Evolutionary conservation across 2,113 vertebrate species (phyloP), one percentile per base, ranked within the genome.

Genomic region (Dendrocopos noguchii): DNA sequence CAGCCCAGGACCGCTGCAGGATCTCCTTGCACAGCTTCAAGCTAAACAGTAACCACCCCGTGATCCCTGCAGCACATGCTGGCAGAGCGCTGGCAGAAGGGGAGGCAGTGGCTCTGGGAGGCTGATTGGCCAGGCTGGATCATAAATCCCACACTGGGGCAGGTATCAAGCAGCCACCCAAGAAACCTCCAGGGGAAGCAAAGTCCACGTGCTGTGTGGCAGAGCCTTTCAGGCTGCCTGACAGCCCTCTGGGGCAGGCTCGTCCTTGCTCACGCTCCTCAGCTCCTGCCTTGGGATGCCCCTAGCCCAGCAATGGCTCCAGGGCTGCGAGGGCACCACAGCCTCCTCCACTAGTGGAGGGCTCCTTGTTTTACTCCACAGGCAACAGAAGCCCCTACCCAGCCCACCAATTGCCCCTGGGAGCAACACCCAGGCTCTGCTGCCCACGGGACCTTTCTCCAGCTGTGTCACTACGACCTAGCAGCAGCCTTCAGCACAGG

Each of bases 381-480:
- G 31, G 33, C 20, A n/a, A 5, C 15, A 47, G 44, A 57, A 87
- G 29, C 20, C 46, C 25, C 22, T 33, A 8, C 24, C 24, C 53
- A 52, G 33, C 31, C 16, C 47, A 31, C 1, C 1, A 0, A 0
- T 34, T 18, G 25, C 8, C 53, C 42, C 0, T 0, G 33, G 20
- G 13, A 63, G 14, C 46, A 27, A 31, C 33, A 33, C 12, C 33
- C 25, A 22, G 68, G 60, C 17, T 18, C 56, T 31, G 10, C 36
- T 53, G 36, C 72, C 80, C 6, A 6, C 28, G 63, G 47, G 34
- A 61, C 42, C 47, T 47, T 75, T 52, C 65, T 78, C 21, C 61
- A 75, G 66, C 57, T 5, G 2, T 6, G 29, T 39, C 67, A 39
- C 67, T 5, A 1, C 4, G 56, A 53, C 24, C 27, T 6, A 29